phyloP scores from a whole-genome alignment of 2,888 invertebrate genomes.

The Bedellia somnulentella region DNA sequence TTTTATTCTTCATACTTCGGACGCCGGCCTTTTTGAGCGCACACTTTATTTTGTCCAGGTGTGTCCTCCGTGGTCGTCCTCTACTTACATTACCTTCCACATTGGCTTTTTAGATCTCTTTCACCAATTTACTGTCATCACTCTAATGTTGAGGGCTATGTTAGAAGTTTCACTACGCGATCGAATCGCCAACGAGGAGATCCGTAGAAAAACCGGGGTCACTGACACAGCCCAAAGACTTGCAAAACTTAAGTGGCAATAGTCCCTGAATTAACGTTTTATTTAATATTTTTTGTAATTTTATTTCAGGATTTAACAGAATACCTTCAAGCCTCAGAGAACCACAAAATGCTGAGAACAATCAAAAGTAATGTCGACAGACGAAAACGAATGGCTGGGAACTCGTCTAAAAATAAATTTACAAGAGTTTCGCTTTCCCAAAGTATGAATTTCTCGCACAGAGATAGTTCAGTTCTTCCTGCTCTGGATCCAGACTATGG shows the following conservation, averaged over 20 bases:
- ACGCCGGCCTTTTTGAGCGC: too few species aligned
- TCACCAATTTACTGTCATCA: too few species aligned
- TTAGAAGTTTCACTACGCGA: too few species aligned
- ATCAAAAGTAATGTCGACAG: constrained; percentile 36
- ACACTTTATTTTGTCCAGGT: too few species aligned
- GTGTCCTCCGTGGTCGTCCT: too few species aligned
- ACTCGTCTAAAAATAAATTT: constrained; percentile 21
- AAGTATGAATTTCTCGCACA: constrained; percentile 13
- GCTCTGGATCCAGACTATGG: constrained; percentile 45
- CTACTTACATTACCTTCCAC: too few species aligned
- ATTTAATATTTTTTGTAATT: constrained; percentile 2
- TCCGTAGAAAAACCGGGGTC: too few species aligned
- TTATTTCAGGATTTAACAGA: constrained; percentile 34
- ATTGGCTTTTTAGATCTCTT: too few species aligned
- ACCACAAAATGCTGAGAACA: constrained; percentile 31
- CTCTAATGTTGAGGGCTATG: too few species aligned
- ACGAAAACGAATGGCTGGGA: constrained; percentile 31
- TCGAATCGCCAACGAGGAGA: too few species aligned
- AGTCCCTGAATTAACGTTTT: not conserved
- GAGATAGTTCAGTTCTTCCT: constrained; percentile 21
- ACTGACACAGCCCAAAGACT: too few species aligned
- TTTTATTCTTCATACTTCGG: too few species aligned
- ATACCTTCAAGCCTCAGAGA: constrained; percentile 30
- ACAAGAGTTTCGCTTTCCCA: constrained; percentile 20
- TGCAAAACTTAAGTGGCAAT: not conserved